phyloP scores from a whole-genome alignment of 2,888 invertebrate genomes.

The Spicauda simplicius region DNA sequence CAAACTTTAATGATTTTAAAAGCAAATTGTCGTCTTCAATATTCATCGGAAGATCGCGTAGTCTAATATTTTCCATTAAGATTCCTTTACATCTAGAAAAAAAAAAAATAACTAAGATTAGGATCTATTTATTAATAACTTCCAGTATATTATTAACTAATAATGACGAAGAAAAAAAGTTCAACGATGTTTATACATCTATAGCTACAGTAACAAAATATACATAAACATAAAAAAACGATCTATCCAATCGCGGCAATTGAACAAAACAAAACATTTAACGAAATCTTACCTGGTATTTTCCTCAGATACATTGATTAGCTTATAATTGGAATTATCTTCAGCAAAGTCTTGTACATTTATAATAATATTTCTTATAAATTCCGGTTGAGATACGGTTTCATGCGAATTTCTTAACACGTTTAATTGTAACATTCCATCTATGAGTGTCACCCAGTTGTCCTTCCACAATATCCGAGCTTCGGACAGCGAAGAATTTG shows the following conservation, averaged over 20 bases:
- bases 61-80: conserved; percentile 51
- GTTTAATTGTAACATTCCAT: conserved; percentile 91
- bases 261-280: neutral
- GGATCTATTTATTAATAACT: too few relatives aligned
- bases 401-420: conserved; percentile 85
- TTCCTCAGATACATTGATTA: conserved; percentile 45
- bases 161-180: too few relatives aligned
- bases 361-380: conserved; percentile 53
- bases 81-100: conserved; percentile 61
- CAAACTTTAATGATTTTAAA: conserved; percentile 49
- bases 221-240: too few relatives aligned
- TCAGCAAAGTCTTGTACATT: conserved; percentile 48
- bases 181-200: too few relatives aligned
- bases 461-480: conserved; percentile 85
- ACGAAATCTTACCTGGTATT: conserved; percentile 48
- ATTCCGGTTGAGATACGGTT: conserved; percentile 86
- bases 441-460: conserved; percentile 93
- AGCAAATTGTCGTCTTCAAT: conserved; percentile 32
- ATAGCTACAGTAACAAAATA: too few relatives aligned
- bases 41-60: conserved; percentile 44
- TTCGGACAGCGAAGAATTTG: conserved; percentile 51
- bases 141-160: too few relatives aligned
- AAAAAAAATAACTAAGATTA: too few relatives aligned
- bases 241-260: too few relatives aligned
- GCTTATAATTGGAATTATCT: conserved; percentile 3